Base-by-base conservation (phyloP, 2,888 invertebrate genomes). In the Melitaea athalia region DNA sequence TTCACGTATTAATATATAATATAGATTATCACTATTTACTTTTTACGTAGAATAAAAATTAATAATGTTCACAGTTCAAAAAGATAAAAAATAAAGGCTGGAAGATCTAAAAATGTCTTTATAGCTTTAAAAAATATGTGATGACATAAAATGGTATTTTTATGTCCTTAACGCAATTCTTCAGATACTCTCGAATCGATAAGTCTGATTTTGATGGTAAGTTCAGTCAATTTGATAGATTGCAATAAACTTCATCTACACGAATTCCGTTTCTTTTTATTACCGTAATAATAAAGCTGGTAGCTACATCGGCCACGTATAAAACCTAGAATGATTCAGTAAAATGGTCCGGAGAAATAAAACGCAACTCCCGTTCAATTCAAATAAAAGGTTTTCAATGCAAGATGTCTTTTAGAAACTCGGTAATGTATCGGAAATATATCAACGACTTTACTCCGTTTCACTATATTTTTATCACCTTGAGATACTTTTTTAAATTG, bases 301-400 rank as follows among this genome's bases (percentile, higher is more conserved):
- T 53, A 17, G 33, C 47, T 65, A 50, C 47, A 60, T 52, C 59
- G 62, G 50, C 45, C 49, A 59, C 31, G 62, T 70, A 70, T 68
- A 68, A n/a, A 68, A 72, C 57, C 63, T 69, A 68, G 69, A 69
- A 69, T 53, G 70, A 61, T 64, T 64, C 71, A 68, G 74, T 70
- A 70, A 68, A 73, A 73, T 72, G 71, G 73, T 71, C 67, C 72
- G 8, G 66, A 72, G 73, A 74, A 74, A 78, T 77, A 76, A 77
- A 76, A 75, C 76, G 68, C 70, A 74, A 67, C 64, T 61, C 69
- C 77, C 69, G 75, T 78, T 78, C 78, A 77, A 79, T 77, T 71
- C 76, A 75, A 78, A 80, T 78, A 77, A 78, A 77, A 79, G 78
- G 78, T 76, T 77, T 76, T 74, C 70, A 68, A 75, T 74, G 75